Base-by-base conservation (phyloP, 2,888 invertebrate genomes). In the Mystacides longicornis region DNA sequence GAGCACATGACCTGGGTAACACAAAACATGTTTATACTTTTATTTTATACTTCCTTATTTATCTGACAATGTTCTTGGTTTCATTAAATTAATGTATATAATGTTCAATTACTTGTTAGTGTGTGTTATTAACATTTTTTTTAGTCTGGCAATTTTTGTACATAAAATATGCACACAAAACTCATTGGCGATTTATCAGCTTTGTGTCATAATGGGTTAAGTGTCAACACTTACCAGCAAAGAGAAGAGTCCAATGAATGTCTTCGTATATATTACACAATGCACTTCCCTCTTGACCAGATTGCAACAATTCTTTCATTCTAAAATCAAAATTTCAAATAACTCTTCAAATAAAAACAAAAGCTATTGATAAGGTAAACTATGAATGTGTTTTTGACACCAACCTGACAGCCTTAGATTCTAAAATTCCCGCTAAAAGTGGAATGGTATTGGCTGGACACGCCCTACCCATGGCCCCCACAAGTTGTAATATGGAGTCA, bases 201-300 rank as follows among this genome's bases (percentile, higher is more conserved):
- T n/a, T n/a, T n/a, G n/a, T n/a, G n/a, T n/a, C n/a, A n/a, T n/a
- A n/a, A n/a, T n/a, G n/a, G n/a, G n/a, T n/a, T n/a, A n/a, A n/a
- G n/a, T n/a, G n/a, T n/a, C n/a, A n/a, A 27, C 5, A 27, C 27
- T 33, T 81, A 63, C 89, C 89, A 47, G 80, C 73, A 52, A 94
- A 83, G 65, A 95, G 80, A 22, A 93, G 72, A 23, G 90, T 79
- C 95, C 94, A 95, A 69, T 94, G 93, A 20, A 94, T 71, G 71
- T 94, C 93, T 73, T 95, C 94, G 67, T 89, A 91, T 27, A 93
- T 71, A 50, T 75, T 79, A 56, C 82, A 78, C 23, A 90, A 67
- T 53, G 78, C 71, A 71, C 72, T 14, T 68, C 70, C 55, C 69
- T 71, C 2, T 69, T 65, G 21, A 70, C 72, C 60, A 73, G 55